Base-by-base conservation (phyloP, 2,888 invertebrate genomes). In the Rhyacophila evoluta region DNA sequence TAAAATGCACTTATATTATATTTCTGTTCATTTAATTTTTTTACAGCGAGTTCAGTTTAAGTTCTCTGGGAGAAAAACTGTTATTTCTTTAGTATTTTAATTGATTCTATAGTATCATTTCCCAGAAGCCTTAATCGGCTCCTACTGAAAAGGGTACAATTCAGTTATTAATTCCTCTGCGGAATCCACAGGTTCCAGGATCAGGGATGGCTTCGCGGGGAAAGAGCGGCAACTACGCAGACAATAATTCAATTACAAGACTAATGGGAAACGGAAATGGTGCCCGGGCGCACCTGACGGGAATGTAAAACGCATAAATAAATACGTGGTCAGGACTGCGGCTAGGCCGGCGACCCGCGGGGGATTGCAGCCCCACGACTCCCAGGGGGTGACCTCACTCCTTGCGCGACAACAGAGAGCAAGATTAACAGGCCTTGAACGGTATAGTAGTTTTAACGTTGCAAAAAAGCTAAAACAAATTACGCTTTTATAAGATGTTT, bases 261-360 rank as follows among this genome's bases (percentile, higher is more conserved):
- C 75, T 81, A 79, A 79, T 79, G 75, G 77, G 77, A 74, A 80
- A 75, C 72, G 81, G 77, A 74, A 77, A 71, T 74, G 72, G 72
- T 28, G 41, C 33, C 68, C 25, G 29, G 75, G 36, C 36, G 77
- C 74, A 75, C 81, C 79, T 81, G 81, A 81, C 79, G 77, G 36
- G 81, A 81, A 81, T 81, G 79, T 55, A 77, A 79, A 81, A 77
- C 80, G 78, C 72, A 78, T 71, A 80, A 80, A 78, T 80, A 72
- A 74, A 75, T 72, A 80, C 80, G 77, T 77, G 77, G 77, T 39
- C 73, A 39, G 74, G 74, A 69, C 41, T 37, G 69, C 25, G 25
- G 15, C 38, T 27, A 27, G 39, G 69, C 67, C n/a, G 69, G 27
- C 73, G 71, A 12, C 37, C n/a, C 41, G n/a, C 6, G 38, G 68